Evolutionary conservation across 1,140 invertebrate genomes (phyloP).

Genomic region (Drosophila chauvacae): DNA sequence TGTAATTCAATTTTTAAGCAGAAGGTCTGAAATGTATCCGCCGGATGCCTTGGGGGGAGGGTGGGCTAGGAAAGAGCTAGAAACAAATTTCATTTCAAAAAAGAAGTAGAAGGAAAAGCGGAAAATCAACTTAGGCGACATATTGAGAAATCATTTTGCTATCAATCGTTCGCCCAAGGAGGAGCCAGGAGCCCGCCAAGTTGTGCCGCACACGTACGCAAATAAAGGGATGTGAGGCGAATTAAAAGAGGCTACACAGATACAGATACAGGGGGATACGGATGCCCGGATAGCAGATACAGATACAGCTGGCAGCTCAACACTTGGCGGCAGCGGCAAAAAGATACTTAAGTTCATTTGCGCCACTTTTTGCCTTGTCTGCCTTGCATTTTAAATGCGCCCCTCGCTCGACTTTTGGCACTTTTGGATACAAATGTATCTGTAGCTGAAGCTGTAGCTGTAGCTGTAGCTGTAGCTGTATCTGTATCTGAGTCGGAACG

Average conservation of each 20-base stretch:
- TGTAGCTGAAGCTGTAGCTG: not conserved
- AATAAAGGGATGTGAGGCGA: slow-evolving; percentile 79
- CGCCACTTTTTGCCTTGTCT: slow-evolving; percentile 63
- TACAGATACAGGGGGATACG: slow-evolving; percentile 31
- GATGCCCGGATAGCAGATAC: slow-evolving; percentile 24
- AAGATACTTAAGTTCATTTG: slow-evolving; percentile 78
- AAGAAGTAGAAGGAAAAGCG: not conserved
- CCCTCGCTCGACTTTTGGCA: slow-evolving; percentile 7
- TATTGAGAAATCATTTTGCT: slow-evolving; percentile 75
- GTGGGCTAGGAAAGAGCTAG: not conserved
- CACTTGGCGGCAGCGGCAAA: slow-evolving; percentile 37
- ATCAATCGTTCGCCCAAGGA: slow-evolving; percentile 51
- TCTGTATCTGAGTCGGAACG: slow-evolving; percentile 31
- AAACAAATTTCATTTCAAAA: slow-evolving; percentile 60
- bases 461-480: not conserved
- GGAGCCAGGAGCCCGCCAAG: not conserved
- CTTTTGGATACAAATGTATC: slow-evolving; percentile 44
- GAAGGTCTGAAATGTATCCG: slow-evolving; percentile 46
- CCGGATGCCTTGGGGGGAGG: slow-evolving; percentile 3
- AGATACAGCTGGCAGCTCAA: slow-evolving; percentile 36
- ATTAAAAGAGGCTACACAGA: slow-evolving; percentile 59
- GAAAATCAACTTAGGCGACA: slow-evolving; percentile 67
- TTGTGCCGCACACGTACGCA: slow-evolving; percentile 69
- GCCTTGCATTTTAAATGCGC: slow-evolving; percentile 69
- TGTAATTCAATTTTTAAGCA: slow-evolving; percentile 59